Percentiles rank a stretch among this genome's conserved stretches.
Conservation (phyloP, 2,797 vertebrate species). For the Alosa sapidissima region DNA sequence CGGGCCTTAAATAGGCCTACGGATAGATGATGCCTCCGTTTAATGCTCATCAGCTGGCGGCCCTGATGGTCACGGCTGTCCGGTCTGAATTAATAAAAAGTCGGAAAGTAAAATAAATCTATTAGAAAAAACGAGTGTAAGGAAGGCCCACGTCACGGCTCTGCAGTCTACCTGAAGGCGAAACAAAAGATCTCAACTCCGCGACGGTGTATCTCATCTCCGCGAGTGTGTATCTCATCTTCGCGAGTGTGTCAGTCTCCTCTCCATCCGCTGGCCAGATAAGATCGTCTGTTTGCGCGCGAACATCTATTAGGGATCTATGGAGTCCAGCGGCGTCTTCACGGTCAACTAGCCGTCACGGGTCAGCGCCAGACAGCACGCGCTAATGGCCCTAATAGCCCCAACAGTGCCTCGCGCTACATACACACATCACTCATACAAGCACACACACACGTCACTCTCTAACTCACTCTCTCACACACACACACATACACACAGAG, state of each 20-base stretch:
- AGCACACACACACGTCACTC: neutral
- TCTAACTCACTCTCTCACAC: neutral
- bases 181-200: conserved; percentile 8
- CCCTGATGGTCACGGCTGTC: neutral
- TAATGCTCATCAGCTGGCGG: too few species aligned
- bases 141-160: neutral
- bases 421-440: conserved; percentile 18
- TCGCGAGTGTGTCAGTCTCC: neutral
- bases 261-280: neutral
- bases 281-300: conserved; percentile 8
- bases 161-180: neutral
- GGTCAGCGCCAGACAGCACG: conserved; percentile 43
- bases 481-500: neutral
- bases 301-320: neutral
- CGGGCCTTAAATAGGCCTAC: too few species aligned
- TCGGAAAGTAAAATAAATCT: too few species aligned
- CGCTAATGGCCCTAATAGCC: conserved; percentile 56
- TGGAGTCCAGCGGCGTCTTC: conserved; percentile 30
- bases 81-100: neutral
- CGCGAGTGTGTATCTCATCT: neutral
- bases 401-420: conserved; percentile 4
- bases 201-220: neutral
- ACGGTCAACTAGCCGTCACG: conserved; percentile 51
- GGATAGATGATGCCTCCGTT: too few species aligned
- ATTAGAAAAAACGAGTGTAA: neutral